These are phyloP conservation scores for Meandrusa payeni DNA, from an alignment of 2,888 invertebrate genomes.

Conservation along the genomic window DNA sequence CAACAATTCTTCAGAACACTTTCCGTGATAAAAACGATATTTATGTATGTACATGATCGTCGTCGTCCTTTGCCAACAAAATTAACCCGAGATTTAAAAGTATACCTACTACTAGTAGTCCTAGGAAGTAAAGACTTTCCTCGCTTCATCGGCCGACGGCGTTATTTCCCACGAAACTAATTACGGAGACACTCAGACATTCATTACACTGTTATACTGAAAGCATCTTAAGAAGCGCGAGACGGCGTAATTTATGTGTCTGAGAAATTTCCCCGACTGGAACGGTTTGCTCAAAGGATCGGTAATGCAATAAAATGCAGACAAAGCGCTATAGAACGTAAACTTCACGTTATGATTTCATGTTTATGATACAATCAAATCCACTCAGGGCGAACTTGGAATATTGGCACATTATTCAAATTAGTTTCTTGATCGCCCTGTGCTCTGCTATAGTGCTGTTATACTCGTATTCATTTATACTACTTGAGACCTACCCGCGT, in stretches of 20 bases:
- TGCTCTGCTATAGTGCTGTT: no score
- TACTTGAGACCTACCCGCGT: no score
- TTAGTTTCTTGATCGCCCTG: no score
- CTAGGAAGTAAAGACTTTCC: no score
- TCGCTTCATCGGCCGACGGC: constrained; percentile 30
- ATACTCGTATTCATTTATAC: no score
- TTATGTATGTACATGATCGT: no score
- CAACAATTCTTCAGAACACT: no score
- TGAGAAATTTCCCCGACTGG: constrained; percentile 43
- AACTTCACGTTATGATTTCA: constrained; percentile 23
- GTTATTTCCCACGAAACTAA: constrained; percentile 21
- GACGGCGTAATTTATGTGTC: constrained; percentile 47
- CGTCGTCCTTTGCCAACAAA: no score
- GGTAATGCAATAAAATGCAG: constrained; percentile 61
- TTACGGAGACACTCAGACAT: constrained; percentile 22
- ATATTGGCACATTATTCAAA: no score
- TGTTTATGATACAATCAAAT: constrained; percentile 5
- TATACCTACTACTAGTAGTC: no score
- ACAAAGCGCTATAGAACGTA: constrained; percentile 39
- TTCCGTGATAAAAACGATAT: no score
- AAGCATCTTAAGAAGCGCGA: constrained; percentile 26
- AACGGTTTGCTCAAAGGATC: constrained; percentile 43
- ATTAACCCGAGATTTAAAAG: no score
- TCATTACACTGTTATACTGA: constrained; percentile 19
- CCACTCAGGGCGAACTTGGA: background rate